Base-by-base conservation (phyloP, 2,113 vertebrate species). In the Xiphorhynchus elegans region DNA sequence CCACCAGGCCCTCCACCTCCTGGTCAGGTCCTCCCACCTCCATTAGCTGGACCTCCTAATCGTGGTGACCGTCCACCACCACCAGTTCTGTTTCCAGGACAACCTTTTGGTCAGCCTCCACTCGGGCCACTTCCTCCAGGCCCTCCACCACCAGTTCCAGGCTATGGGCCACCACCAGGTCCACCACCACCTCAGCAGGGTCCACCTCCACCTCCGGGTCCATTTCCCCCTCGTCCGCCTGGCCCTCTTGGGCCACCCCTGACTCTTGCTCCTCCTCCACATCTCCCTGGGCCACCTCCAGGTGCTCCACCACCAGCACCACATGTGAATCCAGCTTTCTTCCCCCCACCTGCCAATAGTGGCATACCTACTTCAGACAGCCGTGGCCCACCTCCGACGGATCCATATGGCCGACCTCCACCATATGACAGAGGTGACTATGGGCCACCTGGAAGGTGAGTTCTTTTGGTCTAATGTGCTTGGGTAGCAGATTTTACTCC, bases 241-340 rank as follows among this genome's bases (percentile, higher is more conserved):
- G 99, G 99, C 52, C 99, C 99, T 39, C 98, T 99, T 60, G 99
- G 99, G 62, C 99, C 99, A 10, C 99, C 99, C 55, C 98, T 99
- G 97, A 99, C 98, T 96, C 97, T 99, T 74, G 99, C 99, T 73
- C 99, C 99, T 88, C 99, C 99, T 91, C 99, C 99, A 58, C 99
- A 99, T 97, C 98, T 99, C 98, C 98, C 98, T 70, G 99, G 99
- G 73, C 99, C 99, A 60, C 99, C 99, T 17, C 99, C 99, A 79
- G 99, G 99, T 95, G 99, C 99, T 72, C 99, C 99, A 17, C 99
- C 99, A 60, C 99, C 99, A 10, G 99, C 99, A 81, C 99, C 99
- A 49, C 99, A 99, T 79, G 99, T 99, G 96, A 99, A 99, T 98
- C 99, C 99, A 31, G 99, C 99, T 91, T 99, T 99, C 97, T 99